Conservation (phyloP, 2,888 invertebrate species). For the Mantis religiosa region DNA sequence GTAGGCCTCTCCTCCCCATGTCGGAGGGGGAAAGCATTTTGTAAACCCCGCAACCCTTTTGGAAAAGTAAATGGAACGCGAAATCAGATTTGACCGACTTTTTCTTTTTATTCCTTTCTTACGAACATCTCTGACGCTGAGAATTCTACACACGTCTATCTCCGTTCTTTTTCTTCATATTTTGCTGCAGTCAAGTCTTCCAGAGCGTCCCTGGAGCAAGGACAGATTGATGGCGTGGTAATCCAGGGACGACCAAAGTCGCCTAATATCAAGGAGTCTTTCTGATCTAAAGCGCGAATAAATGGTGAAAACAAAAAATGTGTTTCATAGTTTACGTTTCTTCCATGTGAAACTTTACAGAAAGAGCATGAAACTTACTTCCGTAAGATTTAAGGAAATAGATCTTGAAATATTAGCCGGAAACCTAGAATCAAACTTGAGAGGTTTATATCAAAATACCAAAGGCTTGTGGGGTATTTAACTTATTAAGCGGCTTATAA, state of each 20-base stretch:
- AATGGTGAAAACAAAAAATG: too few species aligned
- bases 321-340: too few species aligned
- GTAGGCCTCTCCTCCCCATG: background rate
- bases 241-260: background rate
- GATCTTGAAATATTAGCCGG: too few species aligned
- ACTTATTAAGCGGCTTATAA: too few species aligned
- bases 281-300: too few species aligned
- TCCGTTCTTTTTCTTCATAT: background rate
- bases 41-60: background rate
- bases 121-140: background rate
- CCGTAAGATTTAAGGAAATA: too few species aligned
- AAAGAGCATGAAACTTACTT: too few species aligned
- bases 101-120: background rate
- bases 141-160: background rate
- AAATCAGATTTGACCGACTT: background rate
- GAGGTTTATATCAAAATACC: too few species aligned
- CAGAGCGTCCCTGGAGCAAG: background rate
- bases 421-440: too few species aligned
- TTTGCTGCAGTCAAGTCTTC: background rate
- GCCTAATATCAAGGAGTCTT: too few species aligned
- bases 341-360: too few species aligned
- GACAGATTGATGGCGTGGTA: background rate
- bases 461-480: too few species aligned
- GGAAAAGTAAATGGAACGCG: background rate
- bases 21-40: background rate